phyloP scores from a whole-genome alignment of 2,113 vertebrate genomes.

The Trogon melanurus region DNA sequence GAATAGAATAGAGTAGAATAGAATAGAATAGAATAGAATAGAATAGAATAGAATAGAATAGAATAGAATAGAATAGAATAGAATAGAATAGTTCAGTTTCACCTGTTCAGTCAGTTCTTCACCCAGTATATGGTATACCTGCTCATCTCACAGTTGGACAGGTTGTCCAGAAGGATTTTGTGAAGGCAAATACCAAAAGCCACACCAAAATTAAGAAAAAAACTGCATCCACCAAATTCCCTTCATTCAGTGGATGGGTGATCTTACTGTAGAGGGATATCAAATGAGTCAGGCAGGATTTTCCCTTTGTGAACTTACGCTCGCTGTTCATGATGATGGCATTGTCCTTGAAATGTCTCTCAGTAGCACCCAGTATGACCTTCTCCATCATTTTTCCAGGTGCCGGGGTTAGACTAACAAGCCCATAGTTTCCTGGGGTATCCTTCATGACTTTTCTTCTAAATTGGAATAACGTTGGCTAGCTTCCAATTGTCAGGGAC shows the following conservation, averaged over 20 bases:
- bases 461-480: not conserved
- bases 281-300: not conserved
- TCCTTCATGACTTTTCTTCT: not conserved
- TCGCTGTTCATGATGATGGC: not conserved
- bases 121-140: rapidly evolving
- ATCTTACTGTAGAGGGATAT: not conserved
- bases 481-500: not conserved
- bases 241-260: not conserved
- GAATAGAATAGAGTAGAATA: rapidly evolving
- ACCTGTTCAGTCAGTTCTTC: not conserved
- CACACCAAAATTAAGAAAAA: not conserved
- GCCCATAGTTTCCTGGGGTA: not conserved
- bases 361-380: too few species aligned
- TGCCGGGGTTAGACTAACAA: not conserved
- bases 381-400: too few species aligned
- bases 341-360: too few species aligned
- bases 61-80: not conserved
- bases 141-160: not conserved
- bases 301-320: not conserved
- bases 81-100: not conserved
- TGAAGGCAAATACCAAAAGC: not conserved
- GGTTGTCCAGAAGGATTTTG: not conserved
- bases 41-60: too few species aligned
- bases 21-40: too few species aligned
- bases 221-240: not conserved